Conservation (phyloP, 2,888 invertebrate genomes). For the Trissolcus japonicus region DNA sequence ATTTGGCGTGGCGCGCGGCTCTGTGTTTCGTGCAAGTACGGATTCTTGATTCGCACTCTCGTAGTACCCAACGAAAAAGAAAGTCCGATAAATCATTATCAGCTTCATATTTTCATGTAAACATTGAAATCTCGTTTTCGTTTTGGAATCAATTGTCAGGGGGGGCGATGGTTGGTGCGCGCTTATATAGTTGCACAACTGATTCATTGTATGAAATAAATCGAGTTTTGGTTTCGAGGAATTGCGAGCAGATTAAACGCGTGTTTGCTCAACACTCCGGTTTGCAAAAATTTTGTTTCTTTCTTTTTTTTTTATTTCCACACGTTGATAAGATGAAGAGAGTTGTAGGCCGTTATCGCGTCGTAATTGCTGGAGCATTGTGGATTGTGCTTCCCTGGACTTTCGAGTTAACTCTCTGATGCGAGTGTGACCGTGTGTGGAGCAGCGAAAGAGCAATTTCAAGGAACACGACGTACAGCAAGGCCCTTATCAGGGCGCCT, state of each 20-base stretch:
- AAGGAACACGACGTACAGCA: constrained; percentile 61
- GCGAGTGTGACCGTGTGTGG: constrained; percentile 41
- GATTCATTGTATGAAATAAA: constrained; percentile 8
- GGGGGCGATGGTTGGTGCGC: neutral
- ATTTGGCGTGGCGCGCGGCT: constrained; percentile 49
- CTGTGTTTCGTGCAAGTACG: constrained; percentile 38
- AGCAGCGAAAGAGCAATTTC: constrained; percentile 62
- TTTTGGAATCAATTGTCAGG: constrained; percentile 2
- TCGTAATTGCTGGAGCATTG: constrained; percentile 52
- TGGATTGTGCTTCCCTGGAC: constrained; percentile 48
- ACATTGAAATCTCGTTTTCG: constrained; percentile 4
- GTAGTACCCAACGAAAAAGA: constrained; percentile 18
- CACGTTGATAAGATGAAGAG: constrained; percentile 46
- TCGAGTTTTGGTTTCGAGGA: constrained; percentile 5
- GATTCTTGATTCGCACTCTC: constrained; percentile 23
- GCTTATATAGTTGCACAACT: neutral
- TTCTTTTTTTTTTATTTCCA: constrained; percentile 23
- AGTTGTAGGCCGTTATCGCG: constrained; percentile 45
- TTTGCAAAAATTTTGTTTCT: constrained; percentile 3
- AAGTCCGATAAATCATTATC: constrained; percentile 42
- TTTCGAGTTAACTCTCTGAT: constrained; percentile 36
- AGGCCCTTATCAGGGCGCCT: constrained; percentile 57
- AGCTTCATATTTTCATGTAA: constrained; percentile 36
- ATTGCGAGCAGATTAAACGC: constrained; percentile 24
- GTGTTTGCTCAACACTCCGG: constrained; percentile 36